Evolutionary conservation across 1,140 invertebrate genomes (phyloP).

Genomic region (Drosophila teissieri): DNA sequence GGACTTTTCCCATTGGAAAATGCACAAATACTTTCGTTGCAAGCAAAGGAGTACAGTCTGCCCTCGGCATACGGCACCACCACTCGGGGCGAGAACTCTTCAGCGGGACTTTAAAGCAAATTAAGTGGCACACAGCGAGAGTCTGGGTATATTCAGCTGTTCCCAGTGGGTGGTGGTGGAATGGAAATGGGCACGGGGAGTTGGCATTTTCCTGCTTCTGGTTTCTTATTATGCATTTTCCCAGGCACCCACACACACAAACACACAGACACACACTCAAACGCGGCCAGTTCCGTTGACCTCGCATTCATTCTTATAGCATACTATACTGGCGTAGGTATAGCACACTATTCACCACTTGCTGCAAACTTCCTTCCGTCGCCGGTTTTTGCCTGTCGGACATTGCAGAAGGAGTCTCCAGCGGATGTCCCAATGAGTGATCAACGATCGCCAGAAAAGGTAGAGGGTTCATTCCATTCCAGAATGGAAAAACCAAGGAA

Average conservation of each 20-base stretch:
- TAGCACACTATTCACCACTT: conserved; percentile 45
- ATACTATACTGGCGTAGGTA: conserved; percentile 25
- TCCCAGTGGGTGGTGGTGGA: background rate
- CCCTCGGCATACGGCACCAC: background rate
- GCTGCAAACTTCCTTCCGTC: conserved; percentile 50
- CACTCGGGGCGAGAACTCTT: conserved; percentile 29
- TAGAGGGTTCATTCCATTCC: background rate
- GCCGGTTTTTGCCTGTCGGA: conserved; percentile 7
- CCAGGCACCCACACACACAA: conserved; percentile 1
- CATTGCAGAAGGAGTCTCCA: background rate
- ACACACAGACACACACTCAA: background rate
- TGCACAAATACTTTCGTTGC: conserved; percentile 12
- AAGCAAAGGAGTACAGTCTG: conserved; percentile 1
- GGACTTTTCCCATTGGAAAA: conserved; percentile 9
- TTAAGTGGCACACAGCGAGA: conserved; percentile 71
- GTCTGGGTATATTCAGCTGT: conserved; percentile 15
- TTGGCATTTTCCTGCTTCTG: conserved; percentile 19
- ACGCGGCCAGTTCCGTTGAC: conserved; percentile 36
- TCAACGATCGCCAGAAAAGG: conserved; percentile 29
- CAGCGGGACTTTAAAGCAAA: conserved; percentile 65
- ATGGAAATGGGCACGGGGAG: background rate
- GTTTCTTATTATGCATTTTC: conserved; percentile 67
- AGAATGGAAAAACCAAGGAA: no score
- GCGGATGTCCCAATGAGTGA: conserved; percentile 35
- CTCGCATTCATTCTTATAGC: conserved; percentile 20